Conservation (phyloP, 2,797 vertebrate species). For the Tokudaia tokunoshimensis region DNA sequence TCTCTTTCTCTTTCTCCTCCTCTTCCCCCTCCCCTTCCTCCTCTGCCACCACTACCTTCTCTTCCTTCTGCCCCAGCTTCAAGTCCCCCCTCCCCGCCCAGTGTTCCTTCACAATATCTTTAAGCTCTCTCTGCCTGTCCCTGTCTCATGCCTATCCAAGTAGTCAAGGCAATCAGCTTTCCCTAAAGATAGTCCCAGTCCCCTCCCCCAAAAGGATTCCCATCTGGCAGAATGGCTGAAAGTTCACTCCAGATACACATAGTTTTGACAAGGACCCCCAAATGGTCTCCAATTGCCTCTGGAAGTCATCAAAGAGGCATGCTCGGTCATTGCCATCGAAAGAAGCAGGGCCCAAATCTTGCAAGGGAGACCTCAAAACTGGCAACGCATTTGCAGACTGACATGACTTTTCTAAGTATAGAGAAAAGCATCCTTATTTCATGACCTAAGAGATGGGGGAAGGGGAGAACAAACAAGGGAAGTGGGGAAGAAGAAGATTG, state of each 20-base stretch:
- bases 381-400: conserved; percentile 73
- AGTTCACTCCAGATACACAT: conserved; percentile 66
- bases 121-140: conserved; percentile 31
- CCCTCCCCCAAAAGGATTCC: conserved; percentile 53
- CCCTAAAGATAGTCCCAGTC: conserved; percentile 48
- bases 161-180: conserved; percentile 66
- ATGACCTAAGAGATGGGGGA: conserved; percentile 13
- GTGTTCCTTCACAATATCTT: not conserved
- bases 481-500: not conserved
- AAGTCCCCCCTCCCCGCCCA: not conserved
- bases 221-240: conserved; percentile 65
- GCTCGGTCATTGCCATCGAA: conserved; percentile 67
- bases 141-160: conserved; percentile 45
- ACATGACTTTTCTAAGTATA: conserved; percentile 66
- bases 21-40: not conserved
- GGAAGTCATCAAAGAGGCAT: conserved; percentile 51
- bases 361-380: conserved; percentile 66
- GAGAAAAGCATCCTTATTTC: conserved; percentile 58
- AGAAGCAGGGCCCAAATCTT: conserved; percentile 71
- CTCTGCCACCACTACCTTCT: not conserved
- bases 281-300: conserved; percentile 48
- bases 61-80: not conserved
- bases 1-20: not conserved
- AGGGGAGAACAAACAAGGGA: not conserved
- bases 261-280: conserved; percentile 66